phyloP scores from a whole-genome alignment of 2,888 invertebrate species.

The Macrosoma leucophasiata region DNA sequence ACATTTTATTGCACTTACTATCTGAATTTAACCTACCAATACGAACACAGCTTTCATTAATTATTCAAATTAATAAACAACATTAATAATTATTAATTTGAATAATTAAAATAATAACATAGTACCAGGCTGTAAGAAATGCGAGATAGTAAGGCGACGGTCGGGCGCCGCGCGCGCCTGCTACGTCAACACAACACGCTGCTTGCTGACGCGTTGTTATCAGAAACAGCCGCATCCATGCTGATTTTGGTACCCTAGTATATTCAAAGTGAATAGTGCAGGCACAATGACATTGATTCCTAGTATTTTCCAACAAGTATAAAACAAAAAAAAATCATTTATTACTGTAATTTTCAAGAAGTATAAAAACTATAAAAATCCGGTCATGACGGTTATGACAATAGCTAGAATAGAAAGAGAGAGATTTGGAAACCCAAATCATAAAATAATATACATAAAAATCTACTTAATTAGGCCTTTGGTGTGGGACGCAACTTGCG shows the following conservation, averaged over 20 bases:
- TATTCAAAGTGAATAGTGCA: conserved; percentile 27
- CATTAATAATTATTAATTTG: conserved; percentile 11
- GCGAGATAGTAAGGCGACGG: conserved; percentile 26
- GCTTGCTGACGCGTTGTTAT: conserved; percentile 46
- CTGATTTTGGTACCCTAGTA: conserved; percentile 44
- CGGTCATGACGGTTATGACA: too few relatives aligned
- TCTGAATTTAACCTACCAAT: neutral
- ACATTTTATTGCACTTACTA: too few relatives aligned
- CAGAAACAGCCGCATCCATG: conserved; percentile 31
- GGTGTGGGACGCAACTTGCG: too few relatives aligned
- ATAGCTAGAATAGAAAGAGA: too few relatives aligned
- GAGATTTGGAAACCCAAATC: conserved; percentile 15
- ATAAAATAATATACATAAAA: conserved; percentile 1
- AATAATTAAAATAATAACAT: conserved; percentile 32
- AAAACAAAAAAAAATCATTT: too few relatives aligned
- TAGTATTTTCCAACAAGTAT: too few relatives aligned
- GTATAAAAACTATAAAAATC: too few relatives aligned
- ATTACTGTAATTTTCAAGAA: too few relatives aligned
- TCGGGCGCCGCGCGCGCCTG: conserved; percentile 52
- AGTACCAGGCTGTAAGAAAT: conserved; percentile 41
- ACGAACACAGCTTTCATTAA: neutral
- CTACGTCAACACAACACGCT: conserved; percentile 34
- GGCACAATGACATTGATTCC: too few relatives aligned
- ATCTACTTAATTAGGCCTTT: conserved; percentile 1
- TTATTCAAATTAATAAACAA: conserved; percentile 4